phyloP scores from a whole-genome alignment of 2,888 invertebrate species.

The Ichneumoninae sp. region DNA sequence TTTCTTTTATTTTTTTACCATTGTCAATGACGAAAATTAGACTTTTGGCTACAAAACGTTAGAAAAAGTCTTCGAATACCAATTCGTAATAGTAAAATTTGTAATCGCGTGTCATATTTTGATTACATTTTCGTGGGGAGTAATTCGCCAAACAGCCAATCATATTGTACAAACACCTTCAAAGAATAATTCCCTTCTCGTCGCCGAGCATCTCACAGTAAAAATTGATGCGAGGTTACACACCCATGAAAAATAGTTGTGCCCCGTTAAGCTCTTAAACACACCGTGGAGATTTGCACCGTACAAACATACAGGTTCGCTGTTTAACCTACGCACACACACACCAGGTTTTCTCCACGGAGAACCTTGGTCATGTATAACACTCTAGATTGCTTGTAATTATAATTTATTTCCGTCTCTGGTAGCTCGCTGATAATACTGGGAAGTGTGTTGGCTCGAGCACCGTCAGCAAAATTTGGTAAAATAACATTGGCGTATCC shows the following conservation, averaged over 20 bases:
- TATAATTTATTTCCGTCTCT: slow-evolving; percentile 43
- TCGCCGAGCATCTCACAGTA: too few species aligned
- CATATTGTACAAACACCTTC: too few species aligned
- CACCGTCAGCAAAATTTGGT: slow-evolving; percentile 30
- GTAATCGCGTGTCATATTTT: too few species aligned
- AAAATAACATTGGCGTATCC: slow-evolving; percentile 5
- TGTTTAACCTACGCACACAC: slow-evolving; percentile 18
- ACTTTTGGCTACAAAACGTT: not conserved
- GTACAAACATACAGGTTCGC: slow-evolving; percentile 18
- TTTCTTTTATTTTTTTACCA: not conserved
- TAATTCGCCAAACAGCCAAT: too few species aligned
- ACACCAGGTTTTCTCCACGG: not conserved
- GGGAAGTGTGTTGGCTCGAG: slow-evolving; percentile 9
- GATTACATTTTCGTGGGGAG: too few species aligned
- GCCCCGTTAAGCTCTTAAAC: slow-evolving; percentile 4
- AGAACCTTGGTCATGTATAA: not conserved
- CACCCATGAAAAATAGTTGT: slow-evolving; percentile 13
- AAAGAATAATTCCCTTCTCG: too few species aligned
- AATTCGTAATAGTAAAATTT: too few species aligned
- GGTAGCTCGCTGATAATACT: slow-evolving; percentile 39
- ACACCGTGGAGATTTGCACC: slow-evolving; percentile 17
- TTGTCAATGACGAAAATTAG: not conserved
- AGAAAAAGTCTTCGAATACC: not conserved
- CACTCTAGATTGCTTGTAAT: slow-evolving; percentile 50
- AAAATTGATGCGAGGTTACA: not conserved